Conservation (phyloP, 1,140 invertebrate species). For the Oppia nitens region DNA sequence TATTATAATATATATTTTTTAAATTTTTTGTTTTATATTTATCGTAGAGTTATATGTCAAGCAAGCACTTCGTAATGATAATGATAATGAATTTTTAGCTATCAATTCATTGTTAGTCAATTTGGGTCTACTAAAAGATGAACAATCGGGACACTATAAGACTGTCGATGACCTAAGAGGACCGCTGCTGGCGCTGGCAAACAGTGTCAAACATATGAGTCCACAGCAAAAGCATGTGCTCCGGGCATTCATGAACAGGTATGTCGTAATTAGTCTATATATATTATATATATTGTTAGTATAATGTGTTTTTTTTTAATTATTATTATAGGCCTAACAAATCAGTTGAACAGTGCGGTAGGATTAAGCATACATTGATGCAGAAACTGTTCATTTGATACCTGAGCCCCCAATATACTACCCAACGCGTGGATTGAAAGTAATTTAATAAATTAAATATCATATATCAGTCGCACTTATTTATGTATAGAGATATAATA, state of each 20-base stretch:
- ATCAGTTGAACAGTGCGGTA: constrained; percentile 15
- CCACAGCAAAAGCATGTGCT: constrained; percentile 25
- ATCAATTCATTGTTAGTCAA: constrained; percentile 46
- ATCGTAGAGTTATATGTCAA: constrained; percentile 12
- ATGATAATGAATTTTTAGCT: constrained; percentile 30
- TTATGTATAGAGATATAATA: too few species aligned
- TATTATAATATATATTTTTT: constrained; percentile 1
- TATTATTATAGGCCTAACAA: constrained; percentile 18
- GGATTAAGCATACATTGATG: constrained; percentile 22
- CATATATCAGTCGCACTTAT: too few species aligned
- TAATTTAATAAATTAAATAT: background rate
- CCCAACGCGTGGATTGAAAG: background rate
- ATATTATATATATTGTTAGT: too few species aligned
- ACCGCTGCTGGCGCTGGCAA: constrained; percentile 27
- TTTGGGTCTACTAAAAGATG: constrained; percentile 47
- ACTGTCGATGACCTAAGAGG: constrained; percentile 25
- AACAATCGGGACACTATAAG: constrained; percentile 27
- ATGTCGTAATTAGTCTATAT: background rate
- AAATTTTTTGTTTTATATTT: constrained; percentile 7
- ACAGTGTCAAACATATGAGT: constrained; percentile 27
- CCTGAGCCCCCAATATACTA: background rate
- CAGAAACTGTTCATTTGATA: constrained; percentile 19
- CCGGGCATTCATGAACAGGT: constrained; percentile 25
- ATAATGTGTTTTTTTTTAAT: too few species aligned
- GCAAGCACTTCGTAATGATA: background rate